Evolutionary conservation across 2,797 vertebrate species (phyloP).

Genomic region (Macropus fuliginosus): DNA sequence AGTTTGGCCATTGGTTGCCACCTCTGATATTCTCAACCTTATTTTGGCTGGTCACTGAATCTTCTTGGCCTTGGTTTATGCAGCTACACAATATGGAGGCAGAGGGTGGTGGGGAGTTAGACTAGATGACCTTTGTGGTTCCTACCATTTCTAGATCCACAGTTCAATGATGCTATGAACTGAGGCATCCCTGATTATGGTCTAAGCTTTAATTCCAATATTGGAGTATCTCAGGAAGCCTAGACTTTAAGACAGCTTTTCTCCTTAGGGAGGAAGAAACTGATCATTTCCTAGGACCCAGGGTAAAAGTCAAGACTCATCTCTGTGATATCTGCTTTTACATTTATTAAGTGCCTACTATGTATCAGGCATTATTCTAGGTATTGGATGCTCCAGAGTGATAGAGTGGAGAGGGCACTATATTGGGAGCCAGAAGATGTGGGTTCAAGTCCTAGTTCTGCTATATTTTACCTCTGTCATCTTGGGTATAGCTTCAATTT

Average conservation of each 20-base stretch:
- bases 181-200: background rate
- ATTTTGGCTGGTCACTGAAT: background rate
- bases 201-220: background rate
- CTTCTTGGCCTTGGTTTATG: background rate
- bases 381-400: background rate
- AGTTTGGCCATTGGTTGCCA: background rate
- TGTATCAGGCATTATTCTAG: background rate
- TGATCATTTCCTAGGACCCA: background rate
- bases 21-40: background rate
- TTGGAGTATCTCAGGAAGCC: background rate
- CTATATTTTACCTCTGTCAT: background rate
- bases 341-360: background rate
- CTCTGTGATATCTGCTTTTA: background rate
- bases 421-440: background rate
- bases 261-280: background rate
- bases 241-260: background rate
- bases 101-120: background rate
- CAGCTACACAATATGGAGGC: background rate
- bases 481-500: background rate
- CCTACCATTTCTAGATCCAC: background rate
- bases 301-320: background rate
- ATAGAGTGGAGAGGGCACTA: background rate
- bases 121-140: background rate
- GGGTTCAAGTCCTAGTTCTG: background rate
- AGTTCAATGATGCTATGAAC: background rate